Base-by-base conservation (phyloP, 2,888 invertebrate genomes). In the Sphaerophoria rueppellii region DNA sequence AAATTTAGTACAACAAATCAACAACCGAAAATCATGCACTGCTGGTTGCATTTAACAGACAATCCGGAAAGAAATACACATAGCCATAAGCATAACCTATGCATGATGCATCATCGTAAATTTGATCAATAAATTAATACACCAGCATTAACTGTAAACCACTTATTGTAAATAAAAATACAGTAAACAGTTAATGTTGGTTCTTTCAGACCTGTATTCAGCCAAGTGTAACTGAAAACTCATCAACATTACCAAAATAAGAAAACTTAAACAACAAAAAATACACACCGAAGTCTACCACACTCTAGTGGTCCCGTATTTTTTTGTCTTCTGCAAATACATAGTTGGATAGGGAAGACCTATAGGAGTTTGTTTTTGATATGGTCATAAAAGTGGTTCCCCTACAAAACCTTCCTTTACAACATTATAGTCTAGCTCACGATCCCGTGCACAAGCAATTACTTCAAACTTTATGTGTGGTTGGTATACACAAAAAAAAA, bases 381-480 rank as follows among this genome's bases (percentile, higher is more conserved):
- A 71, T 72, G 50, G 67, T 67, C 72, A 60, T 69, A 43, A 58
- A 78, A 43, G 67, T 65, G 52, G 55, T 43, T 71, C 48, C 75
- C 75, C 78, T 14, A 12, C 50, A 24, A 24, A 24, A 24, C 24
- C 24, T 24, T 2, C 35, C 65, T 43, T 11, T 32, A 9, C 32
- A 1, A 2, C 4, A 4, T 6, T 55, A 52, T 16, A 48, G 12
- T 24, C 34, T 48, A 54, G 46, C 61, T 71, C 83, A 72, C 83
- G 75, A 75, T 75, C 75, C 83, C 74, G 61, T 75, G 71, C 69
- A 48, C 83, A 74, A 57, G 57, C 79, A 83, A 83, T 83, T 83
- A 83, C 71, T 48, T 75, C 67, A 79, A 79, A 79, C 83, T 79
- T 79, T 76, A 79, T 83, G 67, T 83, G 75, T 69, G 79, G 79